Base-by-base conservation (phyloP, 2,888 invertebrate species). In the Ectropis crepuscularia region DNA sequence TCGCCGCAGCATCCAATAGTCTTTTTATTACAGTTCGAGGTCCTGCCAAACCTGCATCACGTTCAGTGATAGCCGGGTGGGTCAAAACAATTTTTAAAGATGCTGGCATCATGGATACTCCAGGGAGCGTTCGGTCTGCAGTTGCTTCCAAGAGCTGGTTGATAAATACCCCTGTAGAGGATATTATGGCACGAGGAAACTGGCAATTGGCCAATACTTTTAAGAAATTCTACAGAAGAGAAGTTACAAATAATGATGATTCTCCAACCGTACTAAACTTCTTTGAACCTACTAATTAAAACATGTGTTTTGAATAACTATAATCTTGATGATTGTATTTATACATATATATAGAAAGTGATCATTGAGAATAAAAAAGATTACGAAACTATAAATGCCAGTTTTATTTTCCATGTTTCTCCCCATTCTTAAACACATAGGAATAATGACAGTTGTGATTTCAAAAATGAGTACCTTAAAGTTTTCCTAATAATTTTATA, bases 1-100 rank as follows among this genome's bases (percentile, higher is more conserved):
- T n/a, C 6, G 10, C 48, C 36, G 36, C 36, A 36, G n/a, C 5
- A 48, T 16, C 36, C 2, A n/a, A 4, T 36, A 48, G 36, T 36
- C 9, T 48, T 6, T 48, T 48, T 36, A 48, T 48, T 46, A 46
- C 16, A 46, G 48, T 48, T 4, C 9, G 36, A 48, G 48, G 48
- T 6, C 6, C n/a, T 5, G 48, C 36, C n/a, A 48, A n/a, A 36
- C n/a, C 36, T n/a, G 48, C 48, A 6, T 48, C 48, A 48, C 48
- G 10, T 36, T 6, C 48, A 10, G 48, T 36, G 36, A 46, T 48
- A 48, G 28, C 48, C 6, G 28, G 16, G 5, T 46, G 16, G 46
- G 9, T 46, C 7, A 16, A 46, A 28, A 46, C 16, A 7, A 28
- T 46, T 46, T 46, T 46, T 5, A 28, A 46, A 48, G 36, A 48